Evolutionary conservation across 1,140 invertebrate species (phyloP).

Genomic region (Cyrtorhinus lividipennis): DNA sequence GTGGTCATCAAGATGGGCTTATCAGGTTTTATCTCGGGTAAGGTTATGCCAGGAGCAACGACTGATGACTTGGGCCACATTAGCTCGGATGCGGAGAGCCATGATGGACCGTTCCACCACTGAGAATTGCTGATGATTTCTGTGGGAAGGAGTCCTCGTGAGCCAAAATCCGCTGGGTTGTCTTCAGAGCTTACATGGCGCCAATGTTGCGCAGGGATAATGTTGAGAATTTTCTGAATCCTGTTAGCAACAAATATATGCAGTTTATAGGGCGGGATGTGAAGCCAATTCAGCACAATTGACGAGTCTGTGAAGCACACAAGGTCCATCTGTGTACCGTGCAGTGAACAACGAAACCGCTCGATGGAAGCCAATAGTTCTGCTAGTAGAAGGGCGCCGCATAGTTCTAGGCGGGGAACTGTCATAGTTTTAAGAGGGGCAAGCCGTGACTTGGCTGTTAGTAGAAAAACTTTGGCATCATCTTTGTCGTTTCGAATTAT

Average conservation of each 20-base stretch:
- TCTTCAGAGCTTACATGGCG: constrained; percentile 23
- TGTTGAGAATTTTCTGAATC: constrained; percentile 25
- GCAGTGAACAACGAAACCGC: no score
- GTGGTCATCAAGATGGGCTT: no score
- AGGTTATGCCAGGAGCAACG: no score
- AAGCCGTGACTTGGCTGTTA: constrained; percentile 30
- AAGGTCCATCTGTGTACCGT: no score
- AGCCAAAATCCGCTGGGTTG: no score
- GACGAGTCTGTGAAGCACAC: constrained; percentile 27
- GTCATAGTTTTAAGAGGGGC: constrained; percentile 29
- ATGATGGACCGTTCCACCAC: no score
- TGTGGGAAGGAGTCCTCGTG: no score
- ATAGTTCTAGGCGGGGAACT: constrained; percentile 29
- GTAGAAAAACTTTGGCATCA: constrained; percentile 14
- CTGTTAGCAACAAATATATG: constrained; percentile 18
- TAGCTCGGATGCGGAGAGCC: no score
- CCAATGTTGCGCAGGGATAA: neutral
- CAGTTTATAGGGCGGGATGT: constrained; percentile 19
- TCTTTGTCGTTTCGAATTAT: neutral
- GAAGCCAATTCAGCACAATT: constrained; percentile 26
- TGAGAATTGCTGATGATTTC: no score
- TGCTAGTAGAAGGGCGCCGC: constrained; percentile 26
- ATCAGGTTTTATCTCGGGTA: no score
- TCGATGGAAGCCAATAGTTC: constrained; percentile 17
- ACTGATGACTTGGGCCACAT: no score